A percentile compares a stretch with the other conserved stretches of the same genome.
Evolutionary conservation across 2,113 vertebrate genomes (phyloP).

Genomic region (Octodon degus): DNA sequence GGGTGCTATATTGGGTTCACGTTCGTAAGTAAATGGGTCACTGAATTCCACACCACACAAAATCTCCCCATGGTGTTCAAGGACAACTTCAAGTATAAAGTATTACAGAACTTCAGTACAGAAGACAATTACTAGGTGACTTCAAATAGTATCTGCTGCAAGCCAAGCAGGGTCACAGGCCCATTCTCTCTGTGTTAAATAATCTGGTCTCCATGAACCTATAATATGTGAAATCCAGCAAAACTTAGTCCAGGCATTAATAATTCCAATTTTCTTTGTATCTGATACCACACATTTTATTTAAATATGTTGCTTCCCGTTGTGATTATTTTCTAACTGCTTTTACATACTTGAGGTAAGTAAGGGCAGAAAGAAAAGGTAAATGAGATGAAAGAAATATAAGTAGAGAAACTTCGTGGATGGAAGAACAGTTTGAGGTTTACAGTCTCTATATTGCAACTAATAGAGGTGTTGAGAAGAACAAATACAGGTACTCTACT

Average conservation of each 20-base stretch:
- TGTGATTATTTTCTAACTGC: background rate
- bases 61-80: slow-evolving; percentile 52
- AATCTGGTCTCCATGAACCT: background rate
- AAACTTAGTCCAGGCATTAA: background rate
- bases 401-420: background rate
- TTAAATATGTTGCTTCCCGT: background rate
- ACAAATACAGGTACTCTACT: background rate
- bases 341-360: background rate
- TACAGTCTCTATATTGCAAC: background rate
- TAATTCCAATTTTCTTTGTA: background rate
- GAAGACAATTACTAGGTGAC: background rate
- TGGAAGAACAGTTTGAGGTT: background rate
- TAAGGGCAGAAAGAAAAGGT: background rate
- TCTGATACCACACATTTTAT: background rate
- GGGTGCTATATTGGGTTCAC: slow-evolving; percentile 56
- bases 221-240: background rate
- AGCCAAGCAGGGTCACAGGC: background rate
- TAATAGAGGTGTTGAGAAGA: background rate
- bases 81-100: slow-evolving; percentile 49
- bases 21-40: slow-evolving; percentile 57
- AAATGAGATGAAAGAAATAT: background rate
- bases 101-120: background rate
- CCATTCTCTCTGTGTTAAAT: background rate
- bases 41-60: slow-evolving; percentile 59
- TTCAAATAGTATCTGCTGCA: background rate